phyloP scores from a whole-genome alignment of 2,113 vertebrate genomes.

The Mustela nigripes region DNA sequence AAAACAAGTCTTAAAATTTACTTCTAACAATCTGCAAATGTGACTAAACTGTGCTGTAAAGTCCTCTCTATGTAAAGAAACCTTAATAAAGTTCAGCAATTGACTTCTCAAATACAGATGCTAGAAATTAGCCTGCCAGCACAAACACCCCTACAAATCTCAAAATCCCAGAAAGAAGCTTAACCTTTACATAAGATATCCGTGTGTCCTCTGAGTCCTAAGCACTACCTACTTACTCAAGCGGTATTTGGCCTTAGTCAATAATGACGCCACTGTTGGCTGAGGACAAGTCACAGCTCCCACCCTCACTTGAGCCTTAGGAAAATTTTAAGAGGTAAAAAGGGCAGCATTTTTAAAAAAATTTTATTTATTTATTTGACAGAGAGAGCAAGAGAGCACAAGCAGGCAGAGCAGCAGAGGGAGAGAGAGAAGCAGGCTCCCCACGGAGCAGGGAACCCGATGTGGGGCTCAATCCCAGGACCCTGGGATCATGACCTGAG shows the following conservation, averaged over 20 bases:
- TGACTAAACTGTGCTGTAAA: conserved; percentile 55
- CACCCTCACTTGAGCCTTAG: background rate
- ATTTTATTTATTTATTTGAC: too few relatives aligned
- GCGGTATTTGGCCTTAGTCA: conserved; percentile 1
- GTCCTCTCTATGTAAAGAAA: conserved; percentile 61
- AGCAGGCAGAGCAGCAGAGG: too few relatives aligned
- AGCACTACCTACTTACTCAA: conserved; percentile 53
- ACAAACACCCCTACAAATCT: conserved; percentile 68
- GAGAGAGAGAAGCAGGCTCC: too few relatives aligned
- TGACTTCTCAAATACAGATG: conserved; percentile 64
- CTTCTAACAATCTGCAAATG: conserved; percentile 59
- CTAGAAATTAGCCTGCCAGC: conserved; percentile 65
- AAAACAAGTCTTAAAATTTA: conserved; percentile 71
- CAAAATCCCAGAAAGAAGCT: conserved; percentile 68
- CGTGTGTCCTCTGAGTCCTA: background rate
- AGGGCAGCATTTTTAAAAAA: background rate
- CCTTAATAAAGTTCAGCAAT: conserved; percentile 66
- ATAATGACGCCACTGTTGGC: background rate
- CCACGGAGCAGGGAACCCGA: too few relatives aligned
- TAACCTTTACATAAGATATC: conserved; percentile 54
- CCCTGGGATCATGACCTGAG: too few relatives aligned
- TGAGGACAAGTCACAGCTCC: background rate
- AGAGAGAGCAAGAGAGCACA: too few relatives aligned
- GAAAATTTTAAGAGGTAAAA: conserved; percentile 47
- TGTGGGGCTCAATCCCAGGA: too few relatives aligned